These are phyloP conservation scores for Doryteuthis pealeii DNA, from an alignment of 1,140 invertebrate species.

Conservation along the genomic window DNA sequence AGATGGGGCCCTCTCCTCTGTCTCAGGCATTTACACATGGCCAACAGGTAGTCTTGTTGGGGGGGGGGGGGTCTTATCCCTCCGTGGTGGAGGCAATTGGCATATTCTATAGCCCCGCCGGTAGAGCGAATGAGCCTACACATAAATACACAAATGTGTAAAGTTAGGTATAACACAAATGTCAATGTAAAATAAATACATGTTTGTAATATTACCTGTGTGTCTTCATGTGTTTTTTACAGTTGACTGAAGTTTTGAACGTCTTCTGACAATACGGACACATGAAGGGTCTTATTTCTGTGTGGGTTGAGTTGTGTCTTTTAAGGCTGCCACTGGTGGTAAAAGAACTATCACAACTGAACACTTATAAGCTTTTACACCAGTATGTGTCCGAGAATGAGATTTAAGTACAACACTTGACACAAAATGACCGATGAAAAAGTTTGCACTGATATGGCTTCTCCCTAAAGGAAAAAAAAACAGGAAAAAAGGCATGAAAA, in stretches of 20 bases:
- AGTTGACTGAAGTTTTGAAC: constrained; percentile 69
- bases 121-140: too few relatives aligned
- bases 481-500: neutral
- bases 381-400: constrained; percentile 66
- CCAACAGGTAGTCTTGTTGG: too few relatives aligned
- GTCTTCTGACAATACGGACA: constrained; percentile 74
- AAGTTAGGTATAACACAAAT: too few relatives aligned
- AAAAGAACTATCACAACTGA: constrained; percentile 62
- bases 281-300: constrained; percentile 68
- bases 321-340: constrained; percentile 69
- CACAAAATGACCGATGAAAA: constrained; percentile 65
- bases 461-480: constrained; percentile 60
- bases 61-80: too few relatives aligned
- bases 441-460: constrained; percentile 68
- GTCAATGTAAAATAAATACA: too few relatives aligned
- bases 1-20: too few relatives aligned
- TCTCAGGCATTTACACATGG: too few relatives aligned
- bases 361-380: constrained; percentile 57
- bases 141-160: too few relatives aligned
- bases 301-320: constrained; percentile 69
- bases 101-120: too few relatives aligned
- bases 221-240: constrained; percentile 73
- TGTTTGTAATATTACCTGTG: too few relatives aligned
- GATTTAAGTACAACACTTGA: constrained; percentile 71
- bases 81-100: too few relatives aligned